Evolutionary conservation across 2,888 invertebrate species (phyloP).

Genomic region (Athalia rosae): DNA sequence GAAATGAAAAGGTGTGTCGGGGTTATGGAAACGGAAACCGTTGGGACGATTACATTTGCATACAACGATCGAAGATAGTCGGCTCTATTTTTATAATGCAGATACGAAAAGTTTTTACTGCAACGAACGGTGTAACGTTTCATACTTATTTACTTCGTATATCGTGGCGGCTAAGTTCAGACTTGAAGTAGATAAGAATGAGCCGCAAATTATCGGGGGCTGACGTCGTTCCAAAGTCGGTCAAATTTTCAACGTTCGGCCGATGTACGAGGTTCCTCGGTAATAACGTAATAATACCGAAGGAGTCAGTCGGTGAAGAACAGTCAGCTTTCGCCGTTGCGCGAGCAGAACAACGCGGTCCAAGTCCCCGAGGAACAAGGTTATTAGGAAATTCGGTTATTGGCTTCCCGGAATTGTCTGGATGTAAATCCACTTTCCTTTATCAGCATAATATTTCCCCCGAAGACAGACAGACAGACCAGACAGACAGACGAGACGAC

Average conservation of each 20-base stretch:
- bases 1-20: constrained; percentile 10
- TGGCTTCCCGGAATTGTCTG: constrained; percentile 13
- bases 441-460: constrained; percentile 35
- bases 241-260: too few species aligned
- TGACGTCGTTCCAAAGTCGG: too few species aligned
- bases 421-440: constrained; percentile 31
- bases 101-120: neutral
- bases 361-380: neutral
- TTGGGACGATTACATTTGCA: constrained; percentile 10
- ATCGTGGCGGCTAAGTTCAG: too few species aligned
- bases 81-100: neutral
- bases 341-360: neutral
- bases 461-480: neutral
- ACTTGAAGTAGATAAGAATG: too few species aligned
- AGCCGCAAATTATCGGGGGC: too few species aligned
- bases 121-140: neutral
- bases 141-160: neutral
- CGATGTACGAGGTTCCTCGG: too few species aligned
- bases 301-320: too few species aligned
- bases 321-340: neutral
- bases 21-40: neutral
- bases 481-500: too few species aligned
- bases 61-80: neutral
- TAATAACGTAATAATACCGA: too few species aligned
- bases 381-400: constrained; percentile 25